Evolutionary conservation across 2,797 vertebrate species (phyloP), one percentile per base, ranked within the genome.

Genomic region (Xenentodon cancila): DNA sequence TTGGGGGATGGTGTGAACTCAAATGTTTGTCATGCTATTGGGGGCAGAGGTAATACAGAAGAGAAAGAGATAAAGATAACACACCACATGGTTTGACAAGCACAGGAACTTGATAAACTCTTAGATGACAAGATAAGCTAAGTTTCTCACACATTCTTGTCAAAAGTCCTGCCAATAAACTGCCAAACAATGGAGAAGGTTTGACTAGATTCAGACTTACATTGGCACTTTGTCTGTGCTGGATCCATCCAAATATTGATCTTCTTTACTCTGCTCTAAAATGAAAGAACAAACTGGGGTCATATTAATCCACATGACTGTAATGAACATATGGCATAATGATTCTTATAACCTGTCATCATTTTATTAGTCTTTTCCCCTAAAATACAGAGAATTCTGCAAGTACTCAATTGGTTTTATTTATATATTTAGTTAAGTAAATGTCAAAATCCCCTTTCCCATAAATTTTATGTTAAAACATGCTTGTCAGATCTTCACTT

Each of bases 191-290:
- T 37, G 11, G 7, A 16, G 9, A 22, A 53, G 40, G 52, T 34
- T 20, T 63, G 4, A n/a, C 12, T 15, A 18, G 11, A 21, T n/a
- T 46, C 11, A 25, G 59, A 91, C 93, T 79, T 83, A 94, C 93
- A 93, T 94, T 8, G 93, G 93, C 12, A 94, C 91, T 59, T 93
- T 93, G 64, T 93, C 93, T 43, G 68, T 47, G 43, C 75, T 84
- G 56, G 64, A 63, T 5, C 34, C 85, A 2, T 91, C 80, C 67
- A 94, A 77, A 82, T 83, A 88, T 21, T 80, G 85, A 80, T 94
- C 93, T 5, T 88, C 85, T 63, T 84, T 82, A 48, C 7, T 45
- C 1, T 73, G 32, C 62, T 81, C 87, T 92, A 20, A 51, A 58
- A 80, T 9, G 56, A 64, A 25, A 82, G 15, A 68, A 52, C n/a